These are phyloP conservation scores for Pitta sordida DNA, from an alignment of 2,113 vertebrate species.

Conservation along the genomic window DNA sequence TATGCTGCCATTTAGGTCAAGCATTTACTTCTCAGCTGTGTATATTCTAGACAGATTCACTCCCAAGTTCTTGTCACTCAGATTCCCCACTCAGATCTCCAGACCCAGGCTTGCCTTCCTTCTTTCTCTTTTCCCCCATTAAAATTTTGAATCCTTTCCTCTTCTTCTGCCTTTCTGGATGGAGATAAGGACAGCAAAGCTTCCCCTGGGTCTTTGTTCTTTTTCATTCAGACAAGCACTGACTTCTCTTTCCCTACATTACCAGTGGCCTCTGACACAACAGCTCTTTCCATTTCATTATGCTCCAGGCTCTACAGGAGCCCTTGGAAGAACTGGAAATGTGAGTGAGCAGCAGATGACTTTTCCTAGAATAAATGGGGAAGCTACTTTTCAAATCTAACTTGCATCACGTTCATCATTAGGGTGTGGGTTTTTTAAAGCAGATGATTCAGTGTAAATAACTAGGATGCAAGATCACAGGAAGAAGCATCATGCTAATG, in stretches of 20 bases:
- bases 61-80: neutral
- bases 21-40: neutral
- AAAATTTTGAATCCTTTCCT: neutral
- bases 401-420: neutral
- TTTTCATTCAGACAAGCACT: neutral
- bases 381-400: neutral
- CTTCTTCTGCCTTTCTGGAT: neutral
- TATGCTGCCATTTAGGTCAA: neutral
- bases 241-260: neutral
- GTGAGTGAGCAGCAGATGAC: neutral
- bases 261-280: neutral
- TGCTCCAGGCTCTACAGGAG: neutral
- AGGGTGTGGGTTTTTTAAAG: neutral
- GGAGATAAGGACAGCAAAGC: neutral
- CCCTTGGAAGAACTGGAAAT: neutral
- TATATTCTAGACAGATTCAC: neutral
- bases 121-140: neutral
- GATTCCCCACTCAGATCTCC: neutral
- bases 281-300: neutral
- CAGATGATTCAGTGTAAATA: slow-evolving; percentile 35
- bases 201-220: neutral
- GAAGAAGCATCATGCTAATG: slow-evolving; percentile 27
- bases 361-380: neutral
- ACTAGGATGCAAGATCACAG: neutral
- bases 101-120: neutral